Evolutionary conservation across 2,113 vertebrate species (phyloP), one percentile per base, ranked within the genome.

Genomic region (Smithornis capensis): DNA sequence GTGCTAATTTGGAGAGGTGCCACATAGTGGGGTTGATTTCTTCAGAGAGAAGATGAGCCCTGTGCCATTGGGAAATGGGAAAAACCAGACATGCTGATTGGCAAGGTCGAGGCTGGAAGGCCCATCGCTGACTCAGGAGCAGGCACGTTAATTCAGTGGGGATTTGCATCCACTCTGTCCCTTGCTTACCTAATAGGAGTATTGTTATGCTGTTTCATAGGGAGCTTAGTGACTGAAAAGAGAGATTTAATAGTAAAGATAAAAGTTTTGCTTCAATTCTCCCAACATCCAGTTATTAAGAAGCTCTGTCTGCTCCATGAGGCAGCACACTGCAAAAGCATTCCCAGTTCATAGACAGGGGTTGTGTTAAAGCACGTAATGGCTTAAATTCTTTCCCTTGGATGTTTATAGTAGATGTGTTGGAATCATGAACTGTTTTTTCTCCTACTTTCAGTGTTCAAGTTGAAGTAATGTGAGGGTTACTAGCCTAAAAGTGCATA

Each of bases 201-300:
- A 93, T 95, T 95, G 95, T 97, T 95, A 42, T 2, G 40, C 83
- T 88, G 85, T 65, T 96, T 97, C 92, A 95, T 45, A 17, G 87
- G 87, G 94, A 97, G 95, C 95, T 97, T 97, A 94, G 69, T 2
- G 60, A 35, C 50, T 96, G 95, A 97, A 97, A 96, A 80, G 90
- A 59, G 97, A 96, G 93, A 95, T 96, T 97, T 92, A 65, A 90
- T 78, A 62, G 81, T 64, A 96, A 94, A 96, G 97, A 96, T 80
- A 96, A 96, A 96, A 97, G 94, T 97, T 96, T 91, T 87, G 71
- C 91, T 94, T 96, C 87, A 73, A 63, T 97, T 97, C 75, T 93
- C 68, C 33, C 80, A 94, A 73, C 78, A 83, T 80, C 87, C 89
- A 91, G 74, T 83, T 87, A 67, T 68, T 87, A 83, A 93, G 96